These are phyloP conservation scores for Drosophila hydei DNA, from an alignment of 1,140 invertebrate species.

Conservation along the genomic window DNA sequence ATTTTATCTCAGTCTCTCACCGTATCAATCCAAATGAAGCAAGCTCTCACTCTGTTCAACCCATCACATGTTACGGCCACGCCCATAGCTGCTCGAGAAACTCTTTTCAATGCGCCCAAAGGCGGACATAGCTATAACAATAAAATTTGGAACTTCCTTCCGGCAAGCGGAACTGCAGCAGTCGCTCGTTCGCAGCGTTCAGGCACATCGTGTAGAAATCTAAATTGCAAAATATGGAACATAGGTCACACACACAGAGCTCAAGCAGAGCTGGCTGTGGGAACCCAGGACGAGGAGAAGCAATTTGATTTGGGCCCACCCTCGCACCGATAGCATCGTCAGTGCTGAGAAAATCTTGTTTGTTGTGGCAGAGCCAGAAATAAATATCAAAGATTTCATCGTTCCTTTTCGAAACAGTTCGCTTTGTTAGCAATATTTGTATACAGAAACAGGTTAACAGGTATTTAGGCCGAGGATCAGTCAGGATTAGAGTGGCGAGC, in stretches of 20 bases:
- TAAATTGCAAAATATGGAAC: conserved; percentile 78
- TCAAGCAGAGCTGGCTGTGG: conserved; percentile 30
- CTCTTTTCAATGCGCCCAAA: conserved; percentile 9
- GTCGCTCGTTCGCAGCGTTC: conserved; percentile 11
- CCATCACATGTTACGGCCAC: neutral
- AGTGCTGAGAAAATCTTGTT: conserved; percentile 75
- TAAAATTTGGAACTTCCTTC: conserved; percentile 69
- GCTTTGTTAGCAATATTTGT: conserved; percentile 45
- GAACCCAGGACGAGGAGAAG: conserved; percentile 33
- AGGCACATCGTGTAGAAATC: conserved; percentile 61
- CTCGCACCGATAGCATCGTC: conserved; percentile 68
- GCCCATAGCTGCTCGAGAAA: conserved; percentile 15
- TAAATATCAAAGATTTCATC: conserved; percentile 30
- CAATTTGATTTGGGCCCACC: conserved; percentile 78
- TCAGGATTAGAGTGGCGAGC: conserved; percentile 54
- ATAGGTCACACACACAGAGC: conserved; percentile 19
- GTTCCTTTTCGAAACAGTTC: conserved; percentile 5
- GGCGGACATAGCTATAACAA: conserved; percentile 40
- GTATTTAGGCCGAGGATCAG: conserved; percentile 68
- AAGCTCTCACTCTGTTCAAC: neutral
- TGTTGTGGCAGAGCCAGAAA: conserved; percentile 59
- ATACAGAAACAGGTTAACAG: conserved; percentile 68
- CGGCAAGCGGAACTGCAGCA: conserved; percentile 61
- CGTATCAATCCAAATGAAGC: neutral
- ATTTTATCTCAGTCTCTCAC: neutral